These are phyloP conservation scores for Otus scops DNA, from an alignment of 2,797 vertebrate species.

Conservation along the genomic window DNA sequence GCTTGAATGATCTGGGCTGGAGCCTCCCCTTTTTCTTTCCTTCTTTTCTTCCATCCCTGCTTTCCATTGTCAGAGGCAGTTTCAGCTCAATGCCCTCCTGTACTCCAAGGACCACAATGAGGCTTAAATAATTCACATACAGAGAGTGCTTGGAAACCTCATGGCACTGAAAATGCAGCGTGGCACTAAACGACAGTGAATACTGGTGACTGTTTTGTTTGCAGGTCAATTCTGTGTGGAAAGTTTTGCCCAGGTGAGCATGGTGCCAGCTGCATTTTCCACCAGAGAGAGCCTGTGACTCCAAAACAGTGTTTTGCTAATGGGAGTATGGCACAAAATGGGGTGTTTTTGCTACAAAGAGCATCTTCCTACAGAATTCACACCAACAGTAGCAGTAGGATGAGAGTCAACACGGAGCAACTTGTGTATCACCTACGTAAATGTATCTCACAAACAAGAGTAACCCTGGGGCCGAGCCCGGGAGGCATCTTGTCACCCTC, in stretches of 20 bases:
- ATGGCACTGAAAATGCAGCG: not conserved
- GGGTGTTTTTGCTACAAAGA: not conserved
- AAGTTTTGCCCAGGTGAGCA: not conserved
- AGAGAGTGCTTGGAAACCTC: not conserved
- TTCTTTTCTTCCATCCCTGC: not conserved
- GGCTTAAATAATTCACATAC: conserved; percentile 32
- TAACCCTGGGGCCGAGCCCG: not conserved
- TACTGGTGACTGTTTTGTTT: rapidly evolving
- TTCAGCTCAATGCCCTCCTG: not conserved
- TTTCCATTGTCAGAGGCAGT: conserved; percentile 17
- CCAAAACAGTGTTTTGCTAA: not conserved
- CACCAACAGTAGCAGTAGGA: not conserved
- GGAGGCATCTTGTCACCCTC: not conserved
- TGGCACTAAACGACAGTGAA: not conserved
- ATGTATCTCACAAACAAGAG: not conserved
- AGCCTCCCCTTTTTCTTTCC: conserved; percentile 44
- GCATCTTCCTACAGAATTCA: not conserved
- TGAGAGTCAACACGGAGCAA: rapidly evolving
- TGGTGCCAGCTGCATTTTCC: not conserved
- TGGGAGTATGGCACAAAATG: not conserved
- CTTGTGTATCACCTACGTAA: not conserved
- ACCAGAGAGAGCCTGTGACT: rapidly evolving
- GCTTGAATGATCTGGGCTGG: not conserved
- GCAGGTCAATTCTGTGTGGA: rapidly evolving
- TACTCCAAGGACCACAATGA: not conserved